These are phyloP conservation scores for Taenioides sp. DNA, from an alignment of 2,797 vertebrate genomes.

Conservation along the genomic window DNA sequence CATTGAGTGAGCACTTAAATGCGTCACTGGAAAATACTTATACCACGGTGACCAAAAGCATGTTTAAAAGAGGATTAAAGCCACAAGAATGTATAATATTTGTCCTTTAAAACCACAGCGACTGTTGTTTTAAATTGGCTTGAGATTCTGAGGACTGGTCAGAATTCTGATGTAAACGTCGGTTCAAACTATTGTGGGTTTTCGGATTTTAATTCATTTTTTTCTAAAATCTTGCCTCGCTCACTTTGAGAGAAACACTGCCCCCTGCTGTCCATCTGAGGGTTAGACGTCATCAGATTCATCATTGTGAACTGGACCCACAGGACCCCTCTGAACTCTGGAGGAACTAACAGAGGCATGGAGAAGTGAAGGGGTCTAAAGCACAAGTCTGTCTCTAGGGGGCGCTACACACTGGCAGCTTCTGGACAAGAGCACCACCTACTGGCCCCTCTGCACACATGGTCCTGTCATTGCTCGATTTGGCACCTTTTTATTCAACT, in stretches of 20 bases:
- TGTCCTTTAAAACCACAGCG: too few relatives aligned
- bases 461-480: too few relatives aligned
- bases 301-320: too few relatives aligned
- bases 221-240: neutral
- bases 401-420: slow-evolving; percentile 39
- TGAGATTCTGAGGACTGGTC: too few relatives aligned
- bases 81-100: too few relatives aligned
- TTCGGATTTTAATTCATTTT: neutral
- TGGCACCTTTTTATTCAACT: too few relatives aligned
- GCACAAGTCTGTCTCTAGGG: slow-evolving; percentile 38
- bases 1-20: too few relatives aligned
- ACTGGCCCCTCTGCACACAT: neutral
- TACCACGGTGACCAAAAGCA: too few relatives aligned
- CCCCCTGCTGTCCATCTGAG: neutral
- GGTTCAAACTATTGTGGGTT: neutral
- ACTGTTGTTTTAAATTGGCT: too few relatives aligned
- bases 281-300: neutral
- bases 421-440: slow-evolving; percentile 11
- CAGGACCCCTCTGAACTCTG: neutral
- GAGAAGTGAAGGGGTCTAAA: slow-evolving; percentile 18
- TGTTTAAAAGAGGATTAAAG: too few relatives aligned
- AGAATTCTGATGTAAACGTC: too few relatives aligned
- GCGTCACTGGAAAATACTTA: too few relatives aligned
- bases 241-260: neutral
- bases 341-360: neutral